These are phyloP conservation scores for Epinephelus fuscoguttatus DNA, from an alignment of 2,113 vertebrate genomes.

Conservation along the genomic window DNA sequence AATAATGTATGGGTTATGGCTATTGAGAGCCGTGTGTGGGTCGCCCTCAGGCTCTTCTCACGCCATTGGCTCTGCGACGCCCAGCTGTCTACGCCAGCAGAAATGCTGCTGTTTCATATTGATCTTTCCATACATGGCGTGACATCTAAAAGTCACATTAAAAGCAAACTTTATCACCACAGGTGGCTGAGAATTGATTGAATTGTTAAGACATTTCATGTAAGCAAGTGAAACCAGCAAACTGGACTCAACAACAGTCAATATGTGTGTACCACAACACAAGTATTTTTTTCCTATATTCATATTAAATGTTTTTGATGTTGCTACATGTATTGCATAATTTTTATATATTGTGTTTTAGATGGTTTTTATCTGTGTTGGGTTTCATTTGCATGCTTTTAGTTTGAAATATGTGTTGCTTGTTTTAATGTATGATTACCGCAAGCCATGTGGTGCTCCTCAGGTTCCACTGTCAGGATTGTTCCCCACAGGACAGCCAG, in stretches of 20 bases:
- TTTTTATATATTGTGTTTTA: too few relatives aligned
- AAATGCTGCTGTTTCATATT: constrained; percentile 37
- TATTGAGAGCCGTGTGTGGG: constrained; percentile 56
- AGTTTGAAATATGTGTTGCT: too few relatives aligned
- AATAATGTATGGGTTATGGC: constrained; percentile 80
- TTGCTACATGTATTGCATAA: too few relatives aligned
- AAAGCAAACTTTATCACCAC: constrained; percentile 28
- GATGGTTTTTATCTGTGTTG: too few relatives aligned
- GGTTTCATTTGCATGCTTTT: too few relatives aligned
- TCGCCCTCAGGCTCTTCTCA: constrained; percentile 65
- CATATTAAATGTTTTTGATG: too few relatives aligned
- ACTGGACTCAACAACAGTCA: background rate
- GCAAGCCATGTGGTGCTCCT: too few relatives aligned
- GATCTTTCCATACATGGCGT: constrained; percentile 16
- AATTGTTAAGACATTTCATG: background rate
- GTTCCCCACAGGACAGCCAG: too few relatives aligned
- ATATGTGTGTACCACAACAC: too few relatives aligned
- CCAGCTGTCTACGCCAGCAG: constrained; percentile 24
- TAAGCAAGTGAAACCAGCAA: background rate
- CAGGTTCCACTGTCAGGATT: too few relatives aligned
- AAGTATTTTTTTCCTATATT: too few relatives aligned
- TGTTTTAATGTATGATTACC: too few relatives aligned
- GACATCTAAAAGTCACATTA: constrained; percentile 19
- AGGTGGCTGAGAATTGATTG: constrained; percentile 5
- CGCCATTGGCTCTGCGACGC: constrained; percentile 50